A percentile compares a stretch with the other conserved stretches of the same genome.
Evolutionary conservation across 2,113 vertebrate genomes (phyloP).

Genomic region (Podiceps cristatus): DNA sequence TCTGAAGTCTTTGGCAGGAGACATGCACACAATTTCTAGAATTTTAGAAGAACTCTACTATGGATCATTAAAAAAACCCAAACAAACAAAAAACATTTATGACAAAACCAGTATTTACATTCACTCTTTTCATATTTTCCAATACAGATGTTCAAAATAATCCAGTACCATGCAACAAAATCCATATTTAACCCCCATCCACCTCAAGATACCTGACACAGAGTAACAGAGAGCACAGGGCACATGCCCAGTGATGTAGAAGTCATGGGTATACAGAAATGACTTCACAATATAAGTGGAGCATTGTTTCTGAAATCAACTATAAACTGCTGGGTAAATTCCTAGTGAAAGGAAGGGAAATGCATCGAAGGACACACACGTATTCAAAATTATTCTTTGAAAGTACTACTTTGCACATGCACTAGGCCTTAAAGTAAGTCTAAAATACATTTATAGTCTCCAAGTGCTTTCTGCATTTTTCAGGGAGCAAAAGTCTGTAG

Average conservation of each 20-base stretch:
- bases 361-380: background rate
- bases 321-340: background rate
- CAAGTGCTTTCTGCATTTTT: background rate
- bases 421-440: background rate
- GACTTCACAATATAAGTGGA: background rate
- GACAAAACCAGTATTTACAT: background rate
- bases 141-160: background rate
- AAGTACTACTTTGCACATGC: background rate
- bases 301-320: background rate
- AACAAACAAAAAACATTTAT: background rate
- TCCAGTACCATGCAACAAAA: background rate
- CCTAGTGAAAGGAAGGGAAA: background rate
- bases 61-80: background rate
- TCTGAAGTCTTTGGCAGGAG: background rate
- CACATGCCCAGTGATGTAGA: background rate
- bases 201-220: background rate
- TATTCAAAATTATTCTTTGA: background rate
- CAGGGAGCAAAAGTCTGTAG: background rate
- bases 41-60: background rate
- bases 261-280: background rate
- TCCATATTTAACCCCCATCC: background rate
- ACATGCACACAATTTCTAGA: background rate
- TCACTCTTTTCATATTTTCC: background rate
- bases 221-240: background rate
- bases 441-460: background rate